phyloP scores from a whole-genome alignment of 2,888 invertebrate genomes.

The Drosophila emarginata region DNA sequence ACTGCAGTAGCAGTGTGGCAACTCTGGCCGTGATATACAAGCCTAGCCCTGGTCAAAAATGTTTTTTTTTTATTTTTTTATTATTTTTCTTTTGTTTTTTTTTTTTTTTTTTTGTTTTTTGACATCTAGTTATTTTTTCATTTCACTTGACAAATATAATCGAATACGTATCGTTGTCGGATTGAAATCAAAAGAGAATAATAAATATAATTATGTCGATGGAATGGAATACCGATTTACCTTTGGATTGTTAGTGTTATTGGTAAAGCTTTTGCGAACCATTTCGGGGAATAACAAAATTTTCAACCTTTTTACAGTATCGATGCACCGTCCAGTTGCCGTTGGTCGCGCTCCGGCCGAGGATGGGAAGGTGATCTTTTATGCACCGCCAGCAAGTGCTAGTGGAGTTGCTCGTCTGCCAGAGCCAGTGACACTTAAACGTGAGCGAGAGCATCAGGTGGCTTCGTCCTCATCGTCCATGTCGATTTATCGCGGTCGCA shows the following conservation, averaged over 20 bases:
- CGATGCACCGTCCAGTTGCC: constrained; percentile 73
- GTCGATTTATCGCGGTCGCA: constrained; percentile 83
- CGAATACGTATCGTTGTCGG: not conserved
- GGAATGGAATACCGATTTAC: not conserved
- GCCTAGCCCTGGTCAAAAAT: not conserved
- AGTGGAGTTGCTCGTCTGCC: constrained; percentile 49
- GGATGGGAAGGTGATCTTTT: constrained; percentile 82
- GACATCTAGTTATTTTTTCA: not conserved
- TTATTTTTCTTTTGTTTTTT: not conserved
- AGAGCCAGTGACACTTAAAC: constrained; percentile 58
- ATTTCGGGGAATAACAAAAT: constrained; percentile 33
- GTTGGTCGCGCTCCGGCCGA: constrained; percentile 70
- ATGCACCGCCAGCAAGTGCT: constrained; percentile 81
- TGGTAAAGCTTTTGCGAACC: not conserved
- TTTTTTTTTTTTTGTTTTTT: not conserved
- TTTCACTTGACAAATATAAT: not conserved
- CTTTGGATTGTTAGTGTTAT: constrained; percentile 1
- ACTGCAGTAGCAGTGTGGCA: not conserved
- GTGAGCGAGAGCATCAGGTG: constrained; percentile 46
- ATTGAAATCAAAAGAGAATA: not conserved
- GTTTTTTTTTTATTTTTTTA: not conserved
- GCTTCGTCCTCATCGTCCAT: constrained; percentile 24
- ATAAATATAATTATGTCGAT: not conserved
- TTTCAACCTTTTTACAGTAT: constrained; percentile 46
- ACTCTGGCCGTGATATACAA: not conserved